phyloP scores from a whole-genome alignment of 2,888 invertebrate species.

The Geophilus truncorum region DNA sequence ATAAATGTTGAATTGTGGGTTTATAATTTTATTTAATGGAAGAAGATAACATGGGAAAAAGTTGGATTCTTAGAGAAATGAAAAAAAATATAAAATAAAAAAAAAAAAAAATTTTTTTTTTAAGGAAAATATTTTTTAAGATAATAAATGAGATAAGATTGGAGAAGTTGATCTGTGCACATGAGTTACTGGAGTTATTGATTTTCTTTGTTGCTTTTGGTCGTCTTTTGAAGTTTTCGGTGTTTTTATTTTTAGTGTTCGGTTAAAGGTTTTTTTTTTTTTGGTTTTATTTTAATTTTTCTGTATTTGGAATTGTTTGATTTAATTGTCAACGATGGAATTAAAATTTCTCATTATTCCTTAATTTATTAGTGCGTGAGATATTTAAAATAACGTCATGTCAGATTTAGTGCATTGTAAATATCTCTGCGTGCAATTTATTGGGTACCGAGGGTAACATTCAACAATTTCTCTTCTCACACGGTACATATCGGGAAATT shows the following conservation, averaged over 20 bases:
- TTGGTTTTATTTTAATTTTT: too few relatives aligned
- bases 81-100: not conserved
- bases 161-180: too few relatives aligned
- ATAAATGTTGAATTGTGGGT: conserved; percentile 12
- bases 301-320: too few relatives aligned
- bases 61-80: not conserved
- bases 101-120: not conserved
- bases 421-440: not conserved
- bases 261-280: too few relatives aligned
- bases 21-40: not conserved
- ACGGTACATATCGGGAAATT: too few relatives aligned
- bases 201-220: too few relatives aligned
- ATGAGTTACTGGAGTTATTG: too few relatives aligned
- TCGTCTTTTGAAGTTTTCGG: too few relatives aligned
- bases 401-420: not conserved
- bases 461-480: too few relatives aligned
- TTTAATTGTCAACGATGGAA: not conserved
- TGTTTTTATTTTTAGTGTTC: too few relatives aligned
- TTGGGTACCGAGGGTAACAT: not conserved
- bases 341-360: not conserved
- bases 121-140: too few relatives aligned
- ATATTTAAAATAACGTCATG: not conserved
- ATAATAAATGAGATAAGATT: not conserved
- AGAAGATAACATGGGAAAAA: not conserved
- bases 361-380: not conserved